phyloP scores from a whole-genome alignment of 2,797 vertebrate species.

The Ctenochaetus hawaiiensis region DNA sequence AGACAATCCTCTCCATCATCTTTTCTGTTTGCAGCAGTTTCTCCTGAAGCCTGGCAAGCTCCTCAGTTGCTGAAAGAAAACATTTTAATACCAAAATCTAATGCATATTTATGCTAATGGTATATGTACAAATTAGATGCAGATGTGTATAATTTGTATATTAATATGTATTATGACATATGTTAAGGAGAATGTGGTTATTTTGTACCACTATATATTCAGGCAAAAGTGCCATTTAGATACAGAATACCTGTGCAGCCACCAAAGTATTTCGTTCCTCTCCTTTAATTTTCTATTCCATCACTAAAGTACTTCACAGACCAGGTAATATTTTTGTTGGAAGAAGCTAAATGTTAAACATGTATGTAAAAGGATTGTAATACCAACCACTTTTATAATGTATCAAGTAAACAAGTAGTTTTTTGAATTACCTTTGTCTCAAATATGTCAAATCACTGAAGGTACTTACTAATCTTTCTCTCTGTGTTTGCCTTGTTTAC shows the following conservation, averaged over 20 bases:
- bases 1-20: slow-evolving; percentile 91
- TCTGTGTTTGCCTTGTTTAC: slow-evolving; percentile 70
- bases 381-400: too few species aligned
- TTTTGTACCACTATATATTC: background rate
- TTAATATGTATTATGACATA: background rate
- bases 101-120: background rate
- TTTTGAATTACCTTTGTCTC: background rate
- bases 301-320: background rate
- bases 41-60: slow-evolving; percentile 90
- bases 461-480: slow-evolving; percentile 86
- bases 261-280: background rate
- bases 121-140: background rate
- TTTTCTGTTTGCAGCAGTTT: slow-evolving; percentile 91
- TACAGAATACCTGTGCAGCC: background rate
- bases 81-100: slow-evolving; percentile 3
- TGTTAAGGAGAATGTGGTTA: background rate
- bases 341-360: background rate
- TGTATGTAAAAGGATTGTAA: too few species aligned
- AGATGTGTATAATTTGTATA: background rate
- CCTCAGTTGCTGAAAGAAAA: slow-evolving; percentile 81
- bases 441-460: background rate
- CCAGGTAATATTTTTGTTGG: background rate
- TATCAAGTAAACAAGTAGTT: background rate
- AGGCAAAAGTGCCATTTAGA: background rate
- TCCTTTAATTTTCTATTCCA: background rate